Conservation (phyloP, 2,888 invertebrate species). For the Spatulosminthurus flaviceps region DNA sequence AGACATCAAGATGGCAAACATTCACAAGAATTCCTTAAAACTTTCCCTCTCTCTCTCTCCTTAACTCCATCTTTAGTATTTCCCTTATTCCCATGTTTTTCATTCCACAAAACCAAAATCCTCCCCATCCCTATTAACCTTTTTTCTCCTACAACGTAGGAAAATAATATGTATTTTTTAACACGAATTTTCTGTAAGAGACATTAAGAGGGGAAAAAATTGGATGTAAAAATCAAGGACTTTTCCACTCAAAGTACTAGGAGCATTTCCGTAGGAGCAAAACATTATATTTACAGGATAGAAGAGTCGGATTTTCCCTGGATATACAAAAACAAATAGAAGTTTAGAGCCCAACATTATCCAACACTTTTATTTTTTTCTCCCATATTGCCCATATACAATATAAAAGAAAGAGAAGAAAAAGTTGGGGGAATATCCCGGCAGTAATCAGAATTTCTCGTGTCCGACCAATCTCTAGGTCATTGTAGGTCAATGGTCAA, state of each 20-base stretch:
- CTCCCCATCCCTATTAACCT: background rate
- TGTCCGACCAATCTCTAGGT: slow-evolving; percentile 16
- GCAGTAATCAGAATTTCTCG: background rate
- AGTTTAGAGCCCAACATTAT: no score
- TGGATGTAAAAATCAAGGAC: background rate
- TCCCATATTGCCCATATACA: no score
- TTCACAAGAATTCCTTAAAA: slow-evolving; percentile 34
- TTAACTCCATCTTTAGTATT: no score
- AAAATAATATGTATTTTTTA: no score
- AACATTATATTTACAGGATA: no score
- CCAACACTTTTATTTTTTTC: no score
- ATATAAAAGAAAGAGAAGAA: slow-evolving; percentile 21
- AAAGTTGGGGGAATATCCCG: background rate
- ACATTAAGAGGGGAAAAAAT: background rate
- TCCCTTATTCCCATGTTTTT: slow-evolving; percentile 14
- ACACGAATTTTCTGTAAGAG: background rate
- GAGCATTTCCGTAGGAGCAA: no score
- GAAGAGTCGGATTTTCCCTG: no score
- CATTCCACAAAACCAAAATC: background rate
- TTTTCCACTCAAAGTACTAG: no score
- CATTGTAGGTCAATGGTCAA: slow-evolving; percentile 44
- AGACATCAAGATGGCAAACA: slow-evolving; percentile 42
- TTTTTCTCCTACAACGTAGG: background rate
- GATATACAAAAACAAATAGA: no score
- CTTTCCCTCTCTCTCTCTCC: background rate